These are phyloP conservation scores for Equus quagga DNA, from an alignment of 2,113 vertebrate genomes.

Conservation along the genomic window DNA sequence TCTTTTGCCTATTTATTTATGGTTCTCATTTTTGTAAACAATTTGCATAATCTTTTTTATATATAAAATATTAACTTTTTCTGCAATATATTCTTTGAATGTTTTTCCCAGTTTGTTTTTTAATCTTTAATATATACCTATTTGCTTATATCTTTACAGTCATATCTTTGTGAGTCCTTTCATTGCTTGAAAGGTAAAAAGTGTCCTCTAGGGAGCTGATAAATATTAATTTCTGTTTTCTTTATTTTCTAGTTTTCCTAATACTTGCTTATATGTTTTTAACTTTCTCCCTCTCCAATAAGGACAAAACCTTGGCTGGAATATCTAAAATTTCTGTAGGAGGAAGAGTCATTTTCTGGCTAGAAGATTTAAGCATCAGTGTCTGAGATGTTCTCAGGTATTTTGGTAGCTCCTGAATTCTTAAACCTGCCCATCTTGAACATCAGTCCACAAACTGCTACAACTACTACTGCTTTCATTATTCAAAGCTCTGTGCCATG, in stretches of 20 bases:
- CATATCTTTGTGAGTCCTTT: background rate
- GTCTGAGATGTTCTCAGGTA: background rate
- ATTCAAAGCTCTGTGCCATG: background rate
- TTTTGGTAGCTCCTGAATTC: background rate
- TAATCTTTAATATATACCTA: background rate
- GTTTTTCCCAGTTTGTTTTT: background rate
- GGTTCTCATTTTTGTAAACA: background rate
- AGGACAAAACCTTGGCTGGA: background rate
- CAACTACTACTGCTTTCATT: background rate
- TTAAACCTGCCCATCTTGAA: background rate
- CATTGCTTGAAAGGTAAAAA: slow-evolving; percentile 26
- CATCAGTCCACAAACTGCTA: background rate
- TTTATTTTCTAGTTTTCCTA: background rate
- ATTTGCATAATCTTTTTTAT: background rate
- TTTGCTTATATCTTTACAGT: background rate
- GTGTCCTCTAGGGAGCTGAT: background rate
- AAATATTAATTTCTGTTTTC: background rate
- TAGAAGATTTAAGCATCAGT: background rate
- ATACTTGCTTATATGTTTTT: background rate
- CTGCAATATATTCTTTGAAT: background rate
- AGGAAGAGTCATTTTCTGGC: background rate
- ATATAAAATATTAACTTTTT: slow-evolving; percentile 13
- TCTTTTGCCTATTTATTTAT: background rate
- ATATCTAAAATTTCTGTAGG: background rate
- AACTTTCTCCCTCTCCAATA: background rate